Evolutionary conservation across 2,113 vertebrate genomes (phyloP).

Genomic region (Leptocoma aspasia): DNA sequence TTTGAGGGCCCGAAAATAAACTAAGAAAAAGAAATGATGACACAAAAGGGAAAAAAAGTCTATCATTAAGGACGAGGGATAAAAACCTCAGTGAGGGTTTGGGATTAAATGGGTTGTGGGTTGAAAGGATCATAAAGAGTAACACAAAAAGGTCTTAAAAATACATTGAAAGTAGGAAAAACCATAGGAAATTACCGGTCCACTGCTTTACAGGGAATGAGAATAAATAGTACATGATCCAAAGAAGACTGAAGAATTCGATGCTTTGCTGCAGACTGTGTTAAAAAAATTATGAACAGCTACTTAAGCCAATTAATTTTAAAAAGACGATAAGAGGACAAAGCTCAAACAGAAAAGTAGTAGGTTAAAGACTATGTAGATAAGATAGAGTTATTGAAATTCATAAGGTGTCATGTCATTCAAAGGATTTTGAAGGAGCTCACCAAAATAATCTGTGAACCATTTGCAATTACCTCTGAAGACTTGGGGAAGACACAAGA

Average conservation of each 20-base stretch:
- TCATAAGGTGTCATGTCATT: neutral
- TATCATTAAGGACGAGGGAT: neutral
- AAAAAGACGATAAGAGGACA: neutral
- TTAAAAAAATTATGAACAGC: slow-evolving; percentile 6
- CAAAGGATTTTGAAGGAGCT: neutral
- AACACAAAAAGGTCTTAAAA: neutral
- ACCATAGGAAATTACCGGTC: neutral
- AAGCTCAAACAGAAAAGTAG: slow-evolving; percentile 1
- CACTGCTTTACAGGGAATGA: neutral
- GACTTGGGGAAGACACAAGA: neutral
- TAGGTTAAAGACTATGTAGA: neutral
- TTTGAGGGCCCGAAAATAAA: slow-evolving; percentile 26
- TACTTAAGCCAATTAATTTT: slow-evolving; percentile 39
- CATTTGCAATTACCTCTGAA: neutral
- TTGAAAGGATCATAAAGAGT: neutral
- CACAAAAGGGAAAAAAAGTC: neutral
- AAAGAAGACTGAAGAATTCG: neutral
- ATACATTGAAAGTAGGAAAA: neutral
- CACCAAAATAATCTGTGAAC: neutral
- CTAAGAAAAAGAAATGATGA: neutral
- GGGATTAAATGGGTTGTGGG: neutral
- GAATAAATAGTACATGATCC: neutral
- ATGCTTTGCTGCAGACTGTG: neutral
- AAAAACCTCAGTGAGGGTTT: slow-evolving; percentile 2
- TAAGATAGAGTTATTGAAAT: neutral